Base-by-base conservation (phyloP, 2,888 invertebrate genomes). In the Lapara coniferarum region DNA sequence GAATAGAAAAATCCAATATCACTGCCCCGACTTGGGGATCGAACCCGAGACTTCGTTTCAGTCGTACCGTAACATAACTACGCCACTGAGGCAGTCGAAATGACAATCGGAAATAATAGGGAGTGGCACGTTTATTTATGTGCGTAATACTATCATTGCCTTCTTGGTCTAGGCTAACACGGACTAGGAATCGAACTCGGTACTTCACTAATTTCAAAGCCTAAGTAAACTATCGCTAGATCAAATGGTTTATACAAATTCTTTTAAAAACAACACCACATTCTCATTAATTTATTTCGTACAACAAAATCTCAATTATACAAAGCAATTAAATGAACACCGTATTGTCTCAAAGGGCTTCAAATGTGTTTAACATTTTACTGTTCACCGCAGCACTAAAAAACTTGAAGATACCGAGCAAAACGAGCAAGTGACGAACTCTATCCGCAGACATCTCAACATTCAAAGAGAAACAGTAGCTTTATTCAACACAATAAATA, bases 401-500 rank as follows among this genome's bases (percentile, higher is more conserved):
- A 70, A 73, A 46, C 68, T 69, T 16, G 55, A 66, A 71, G 68
- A 63, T 25, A 69, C 70, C 66, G 59, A 72, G 70, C 67, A 67
- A 72, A 73, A 70, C 71, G 70, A 76, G 74, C 74, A 77, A 77
- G 77, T 80, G 80, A 81, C 79, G 79, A 81, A 84, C 76, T 82
- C 77, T 74, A 73, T 72, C 75, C 71, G 71, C 73, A 72, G 67
- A 73, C 76, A 74, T 75, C 78, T 75, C 77, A 74, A 70, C 73
- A 77, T 71, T 75, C 83, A 84, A 85, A 85, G 83, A 82, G 82
- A 84, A 85, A 89, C 90, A 88, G 91, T 85, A 89, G 90, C 88
- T 83, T 85, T 87, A 86, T 87, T 88, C 85, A 79, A 81, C 82
- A 88, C 85, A 85, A 92, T 90, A 91, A 91, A 91, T 90, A 91